These are phyloP conservation scores for Machimus atricapillus DNA, from an alignment of 2,888 invertebrate species.

Conservation along the genomic window DNA sequence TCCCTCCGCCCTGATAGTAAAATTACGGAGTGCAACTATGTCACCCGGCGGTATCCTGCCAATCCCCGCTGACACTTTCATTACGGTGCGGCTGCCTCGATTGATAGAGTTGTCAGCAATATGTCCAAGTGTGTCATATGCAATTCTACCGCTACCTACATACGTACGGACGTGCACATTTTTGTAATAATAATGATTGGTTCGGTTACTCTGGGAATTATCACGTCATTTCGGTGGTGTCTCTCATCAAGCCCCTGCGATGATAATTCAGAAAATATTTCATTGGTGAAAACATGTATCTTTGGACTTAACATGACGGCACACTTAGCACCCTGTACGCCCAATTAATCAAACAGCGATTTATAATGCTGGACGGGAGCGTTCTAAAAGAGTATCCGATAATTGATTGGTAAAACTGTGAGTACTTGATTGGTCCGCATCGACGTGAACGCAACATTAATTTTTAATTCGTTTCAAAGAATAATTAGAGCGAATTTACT, in stretches of 20 bases:
- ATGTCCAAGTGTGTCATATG: slow-evolving; percentile 14
- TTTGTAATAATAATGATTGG: neutral
- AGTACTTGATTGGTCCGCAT: neutral
- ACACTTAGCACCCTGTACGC: neutral
- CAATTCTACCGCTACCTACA: neutral
- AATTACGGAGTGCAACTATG: neutral
- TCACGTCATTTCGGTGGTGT: neutral
- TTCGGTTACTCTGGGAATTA: neutral
- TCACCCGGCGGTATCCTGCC: slow-evolving; percentile 2
- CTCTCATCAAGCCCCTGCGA: neutral
- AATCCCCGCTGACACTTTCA: slow-evolving; percentile 25
- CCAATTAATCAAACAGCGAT: neutral
- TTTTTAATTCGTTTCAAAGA: too few species aligned
- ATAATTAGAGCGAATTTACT: too few species aligned
- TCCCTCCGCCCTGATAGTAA: neutral
- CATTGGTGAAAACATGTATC: neutral
- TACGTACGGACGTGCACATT: neutral
- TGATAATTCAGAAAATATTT: neutral
- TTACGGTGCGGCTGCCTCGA: slow-evolving; percentile 4
- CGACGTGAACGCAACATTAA: neutral
- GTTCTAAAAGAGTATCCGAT: neutral
- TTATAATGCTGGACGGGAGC: neutral
- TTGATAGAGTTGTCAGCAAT: slow-evolving; percentile 23
- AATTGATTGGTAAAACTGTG: neutral
- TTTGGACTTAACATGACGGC: neutral